Conservation (phyloP, 2,888 invertebrate genomes). For the Megalurothrips usitatus region DNA sequence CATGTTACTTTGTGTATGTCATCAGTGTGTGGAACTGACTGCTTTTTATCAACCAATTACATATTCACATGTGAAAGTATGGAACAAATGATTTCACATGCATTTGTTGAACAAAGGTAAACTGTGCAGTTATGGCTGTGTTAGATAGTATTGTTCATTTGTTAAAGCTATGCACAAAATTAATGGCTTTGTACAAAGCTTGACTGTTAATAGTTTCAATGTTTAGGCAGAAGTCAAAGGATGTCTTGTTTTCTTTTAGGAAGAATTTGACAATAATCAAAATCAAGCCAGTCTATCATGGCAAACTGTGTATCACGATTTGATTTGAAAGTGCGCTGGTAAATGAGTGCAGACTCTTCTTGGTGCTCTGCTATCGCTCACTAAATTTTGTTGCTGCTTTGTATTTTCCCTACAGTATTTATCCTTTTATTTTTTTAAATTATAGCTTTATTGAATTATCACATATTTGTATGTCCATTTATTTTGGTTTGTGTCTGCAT, state of each 20-base stretch:
- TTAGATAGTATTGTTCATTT: constrained; percentile 20
- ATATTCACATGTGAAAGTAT: background rate
- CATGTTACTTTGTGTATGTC: background rate
- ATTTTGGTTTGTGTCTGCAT: too few relatives aligned
- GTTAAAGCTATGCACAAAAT: constrained; percentile 25
- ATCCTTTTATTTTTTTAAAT: background rate
- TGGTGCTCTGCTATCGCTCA: background rate
- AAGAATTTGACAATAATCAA: background rate
- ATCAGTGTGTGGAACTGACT: background rate
- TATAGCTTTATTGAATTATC: too few relatives aligned
- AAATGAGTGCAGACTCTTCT: background rate
- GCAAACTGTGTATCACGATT: background rate
- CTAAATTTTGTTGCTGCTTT: background rate
- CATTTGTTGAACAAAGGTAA: constrained; percentile 15
- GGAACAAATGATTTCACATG: background rate
- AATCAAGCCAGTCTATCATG: too few relatives aligned
- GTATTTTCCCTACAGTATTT: background rate
- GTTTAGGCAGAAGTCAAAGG: background rate
- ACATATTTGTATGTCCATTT: too few relatives aligned
- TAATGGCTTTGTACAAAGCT: background rate
- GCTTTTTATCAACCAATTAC: background rate
- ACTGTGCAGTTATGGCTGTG: constrained; percentile 23
- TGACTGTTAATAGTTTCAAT: constrained; percentile 9
- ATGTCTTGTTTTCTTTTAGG: background rate
- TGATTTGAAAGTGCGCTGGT: background rate